Percentiles rank a stretch among this genome's conserved stretches.
These are phyloP conservation scores for Mellilla xanthometata DNA, from an alignment of 2,888 invertebrate genomes.

Conservation along the genomic window DNA sequence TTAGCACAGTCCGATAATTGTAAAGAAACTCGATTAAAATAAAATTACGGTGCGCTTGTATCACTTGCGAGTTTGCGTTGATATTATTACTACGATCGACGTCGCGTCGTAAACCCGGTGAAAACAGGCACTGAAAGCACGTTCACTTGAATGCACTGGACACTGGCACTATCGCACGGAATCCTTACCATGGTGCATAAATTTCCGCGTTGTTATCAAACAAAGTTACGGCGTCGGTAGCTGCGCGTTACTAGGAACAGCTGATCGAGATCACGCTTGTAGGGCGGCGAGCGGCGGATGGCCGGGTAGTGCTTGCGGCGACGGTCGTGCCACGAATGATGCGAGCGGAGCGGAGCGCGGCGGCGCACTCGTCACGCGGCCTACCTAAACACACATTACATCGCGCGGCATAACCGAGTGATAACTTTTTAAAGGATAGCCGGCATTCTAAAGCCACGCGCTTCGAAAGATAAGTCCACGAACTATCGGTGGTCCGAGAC, in stretches of 20 bases:
- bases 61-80: conserved; percentile 16
- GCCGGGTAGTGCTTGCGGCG: conserved; percentile 56
- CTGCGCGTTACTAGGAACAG: conserved; percentile 56
- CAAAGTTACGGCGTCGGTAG: conserved; percentile 41
- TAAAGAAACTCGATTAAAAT: conserved; percentile 6
- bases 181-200: conserved; percentile 72
- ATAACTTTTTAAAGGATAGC: conserved; percentile 69
- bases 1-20: conserved; percentile 2
- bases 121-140: conserved; percentile 48
- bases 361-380: conserved; percentile 73
- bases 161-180: conserved; percentile 61
- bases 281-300: conserved; percentile 46
- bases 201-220: conserved; percentile 49
- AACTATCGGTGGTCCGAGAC: conserved; percentile 44
- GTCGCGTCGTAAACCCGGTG: conserved; percentile 28
- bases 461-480: conserved; percentile 59
- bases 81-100: conserved; percentile 21
- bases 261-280: conserved; percentile 63
- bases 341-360: conserved; percentile 58
- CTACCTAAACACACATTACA: conserved; percentile 60
- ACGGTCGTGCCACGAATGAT: conserved; percentile 74
- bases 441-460: conserved; percentile 66
- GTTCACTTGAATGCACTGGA: conserved; percentile 52
- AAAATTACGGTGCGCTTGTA: conserved; percentile 14
- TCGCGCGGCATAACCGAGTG: conserved; percentile 56